phyloP scores from a whole-genome alignment of 2,113 vertebrate species.

The Daboia siamensis region DNA sequence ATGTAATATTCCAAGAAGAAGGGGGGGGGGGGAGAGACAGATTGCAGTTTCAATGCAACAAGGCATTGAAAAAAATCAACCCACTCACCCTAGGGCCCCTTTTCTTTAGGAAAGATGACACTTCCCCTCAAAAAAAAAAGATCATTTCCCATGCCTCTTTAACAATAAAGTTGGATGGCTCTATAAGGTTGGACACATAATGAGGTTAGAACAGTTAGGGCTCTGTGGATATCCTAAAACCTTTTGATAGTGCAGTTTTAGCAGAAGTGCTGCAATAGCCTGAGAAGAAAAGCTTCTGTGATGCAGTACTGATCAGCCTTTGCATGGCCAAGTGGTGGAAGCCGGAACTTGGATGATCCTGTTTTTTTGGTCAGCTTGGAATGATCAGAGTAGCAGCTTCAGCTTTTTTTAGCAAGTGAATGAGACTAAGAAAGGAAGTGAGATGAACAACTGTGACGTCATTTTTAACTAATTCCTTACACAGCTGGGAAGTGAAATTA shows the following conservation, averaged over 20 bases:
- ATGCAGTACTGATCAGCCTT: neutral
- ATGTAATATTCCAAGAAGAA: conserved; percentile 50
- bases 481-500: conserved; percentile 69
- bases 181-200: conserved; percentile 31
- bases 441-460: conserved; percentile 63
- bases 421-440: conserved; percentile 45
- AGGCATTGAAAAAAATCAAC: conserved; percentile 48
- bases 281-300: neutral
- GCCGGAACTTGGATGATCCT: conserved; percentile 26
- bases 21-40: neutral
- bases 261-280: neutral
- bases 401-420: conserved; percentile 62
- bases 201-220: conserved; percentile 46
- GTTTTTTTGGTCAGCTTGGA: conserved; percentile 63
- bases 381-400: conserved; percentile 62
- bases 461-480: conserved; percentile 69
- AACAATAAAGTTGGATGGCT: conserved; percentile 49
- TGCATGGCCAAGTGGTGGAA: conserved; percentile 29
- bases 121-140: neutral
- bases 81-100: conserved; percentile 41
- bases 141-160: conserved; percentile 52
- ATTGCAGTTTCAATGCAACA: conserved; percentile 64
- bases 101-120: conserved; percentile 52
- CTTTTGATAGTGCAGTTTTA: conserved; percentile 1
- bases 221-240: conserved; percentile 28